Evolutionary conservation across 2,797 vertebrate genomes (phyloP).

Genomic region (Phoeniculus purpureus): DNA sequence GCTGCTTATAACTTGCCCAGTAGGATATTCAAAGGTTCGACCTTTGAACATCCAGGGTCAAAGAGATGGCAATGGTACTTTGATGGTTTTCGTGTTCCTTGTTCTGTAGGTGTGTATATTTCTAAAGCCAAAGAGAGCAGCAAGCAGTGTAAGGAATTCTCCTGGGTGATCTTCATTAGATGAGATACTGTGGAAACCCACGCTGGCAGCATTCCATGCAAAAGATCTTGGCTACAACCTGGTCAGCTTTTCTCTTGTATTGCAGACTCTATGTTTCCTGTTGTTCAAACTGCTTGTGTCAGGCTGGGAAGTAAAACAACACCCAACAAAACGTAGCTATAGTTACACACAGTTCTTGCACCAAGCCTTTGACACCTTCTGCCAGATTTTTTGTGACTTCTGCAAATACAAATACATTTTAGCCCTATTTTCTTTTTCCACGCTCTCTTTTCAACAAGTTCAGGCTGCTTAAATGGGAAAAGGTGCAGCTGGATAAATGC

Average conservation of each 20-base stretch:
- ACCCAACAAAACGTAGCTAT: neutral
- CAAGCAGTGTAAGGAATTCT: neutral
- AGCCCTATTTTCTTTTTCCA: neutral
- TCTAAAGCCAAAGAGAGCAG: slow-evolving; percentile 2
- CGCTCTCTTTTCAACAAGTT: neutral
- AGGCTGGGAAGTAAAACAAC: neutral
- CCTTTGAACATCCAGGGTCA: neutral
- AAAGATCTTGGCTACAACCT: neutral
- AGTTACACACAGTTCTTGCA: neutral
- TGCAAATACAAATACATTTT: neutral
- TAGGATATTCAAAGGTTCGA: neutral
- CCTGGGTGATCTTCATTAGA: neutral
- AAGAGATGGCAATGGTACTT: neutral
- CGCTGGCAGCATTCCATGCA: fast-evolving
- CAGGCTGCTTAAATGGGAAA: neutral
- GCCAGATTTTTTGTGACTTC: neutral
- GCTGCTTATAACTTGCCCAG: neutral
- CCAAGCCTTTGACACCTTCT: neutral
- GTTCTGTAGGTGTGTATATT: neutral
- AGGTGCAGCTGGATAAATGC: neutral
- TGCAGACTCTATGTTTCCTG: fast-evolving
- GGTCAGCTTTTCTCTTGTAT: neutral
- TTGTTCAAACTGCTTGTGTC: neutral
- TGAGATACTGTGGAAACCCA: neutral
- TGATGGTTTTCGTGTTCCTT: neutral